Evolutionary conservation across 2,797 vertebrate genomes (phyloP).

Genomic region (Acanthornis magna): DNA sequence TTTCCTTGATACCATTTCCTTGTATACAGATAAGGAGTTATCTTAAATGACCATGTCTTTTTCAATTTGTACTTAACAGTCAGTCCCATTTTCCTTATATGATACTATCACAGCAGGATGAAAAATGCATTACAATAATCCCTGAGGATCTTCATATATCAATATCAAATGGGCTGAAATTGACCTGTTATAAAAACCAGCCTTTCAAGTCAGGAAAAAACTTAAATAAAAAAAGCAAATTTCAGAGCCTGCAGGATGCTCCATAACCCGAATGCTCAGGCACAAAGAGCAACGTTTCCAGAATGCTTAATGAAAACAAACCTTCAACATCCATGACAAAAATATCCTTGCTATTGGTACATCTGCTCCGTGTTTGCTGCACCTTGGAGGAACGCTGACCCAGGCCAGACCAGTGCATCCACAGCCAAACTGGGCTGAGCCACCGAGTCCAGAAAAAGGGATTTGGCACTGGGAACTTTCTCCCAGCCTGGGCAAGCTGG

Average conservation of each 20-base stretch:
- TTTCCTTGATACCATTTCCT: conserved; percentile 80
- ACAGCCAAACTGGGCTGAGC: background rate
- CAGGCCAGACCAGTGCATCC: fast-evolving
- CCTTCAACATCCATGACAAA: background rate
- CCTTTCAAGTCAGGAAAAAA: conserved; percentile 67
- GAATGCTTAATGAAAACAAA: conserved; percentile 47
- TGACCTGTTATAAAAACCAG: conserved; percentile 79
- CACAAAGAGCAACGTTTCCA: background rate
- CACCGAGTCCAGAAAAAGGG: background rate
- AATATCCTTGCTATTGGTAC: background rate
- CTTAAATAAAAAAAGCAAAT: conserved; percentile 71
- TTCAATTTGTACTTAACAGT: conserved; percentile 90
- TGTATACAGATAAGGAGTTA: conserved; percentile 92
- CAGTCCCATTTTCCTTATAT: conserved; percentile 81
- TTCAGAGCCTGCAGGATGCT: conserved; percentile 26
- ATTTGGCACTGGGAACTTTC: background rate
- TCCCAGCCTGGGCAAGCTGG: background rate
- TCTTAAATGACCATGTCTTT: conserved; percentile 95
- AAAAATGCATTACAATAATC: conserved; percentile 84
- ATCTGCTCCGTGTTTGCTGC: background rate
- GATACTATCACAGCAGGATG: conserved; percentile 81
- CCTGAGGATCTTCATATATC: conserved; percentile 83
- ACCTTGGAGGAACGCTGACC: background rate
- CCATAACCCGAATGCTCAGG: background rate
- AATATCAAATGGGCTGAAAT: conserved; percentile 82